Percentiles rank a stretch among this genome's conserved stretches.
Conservation (phyloP, 2,113 vertebrate species). For the Fukomys damarensis region DNA sequence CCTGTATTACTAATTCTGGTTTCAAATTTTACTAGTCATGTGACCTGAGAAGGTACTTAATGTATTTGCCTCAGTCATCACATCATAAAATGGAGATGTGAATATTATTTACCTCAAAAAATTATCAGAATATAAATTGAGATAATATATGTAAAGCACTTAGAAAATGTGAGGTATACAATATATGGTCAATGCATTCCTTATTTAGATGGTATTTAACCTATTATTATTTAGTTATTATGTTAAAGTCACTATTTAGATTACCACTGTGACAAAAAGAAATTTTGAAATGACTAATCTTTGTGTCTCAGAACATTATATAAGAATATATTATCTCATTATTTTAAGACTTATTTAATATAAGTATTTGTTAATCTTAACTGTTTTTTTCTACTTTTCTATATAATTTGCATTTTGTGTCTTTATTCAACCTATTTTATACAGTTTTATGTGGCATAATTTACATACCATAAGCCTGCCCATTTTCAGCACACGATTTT, state of each 20-base stretch:
- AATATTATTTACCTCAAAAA: background rate
- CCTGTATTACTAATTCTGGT: background rate
- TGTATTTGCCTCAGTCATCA: background rate
- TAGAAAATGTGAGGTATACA: background rate
- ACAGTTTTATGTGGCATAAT: background rate
- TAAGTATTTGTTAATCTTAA: constrained; percentile 1
- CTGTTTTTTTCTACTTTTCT: background rate
- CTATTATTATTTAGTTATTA: constrained; percentile 15
- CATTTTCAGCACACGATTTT: constrained; percentile 18
- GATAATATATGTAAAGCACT: background rate
- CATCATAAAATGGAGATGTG: background rate
- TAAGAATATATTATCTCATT: background rate
- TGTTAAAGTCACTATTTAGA: background rate
- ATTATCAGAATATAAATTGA: background rate
- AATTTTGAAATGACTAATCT: background rate
- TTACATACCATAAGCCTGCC: background rate
- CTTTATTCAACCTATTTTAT: background rate
- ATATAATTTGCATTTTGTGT: background rate
- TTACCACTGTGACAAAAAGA: background rate
- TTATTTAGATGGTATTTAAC: background rate
- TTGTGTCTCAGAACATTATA: background rate
- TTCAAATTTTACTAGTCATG: background rate
- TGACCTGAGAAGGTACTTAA: background rate
- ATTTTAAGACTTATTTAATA: background rate
- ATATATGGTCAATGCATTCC: background rate